Conservation (phyloP, 2,113 vertebrate genomes). For the Sinocyclocheilus rhinocerous region DNA sequence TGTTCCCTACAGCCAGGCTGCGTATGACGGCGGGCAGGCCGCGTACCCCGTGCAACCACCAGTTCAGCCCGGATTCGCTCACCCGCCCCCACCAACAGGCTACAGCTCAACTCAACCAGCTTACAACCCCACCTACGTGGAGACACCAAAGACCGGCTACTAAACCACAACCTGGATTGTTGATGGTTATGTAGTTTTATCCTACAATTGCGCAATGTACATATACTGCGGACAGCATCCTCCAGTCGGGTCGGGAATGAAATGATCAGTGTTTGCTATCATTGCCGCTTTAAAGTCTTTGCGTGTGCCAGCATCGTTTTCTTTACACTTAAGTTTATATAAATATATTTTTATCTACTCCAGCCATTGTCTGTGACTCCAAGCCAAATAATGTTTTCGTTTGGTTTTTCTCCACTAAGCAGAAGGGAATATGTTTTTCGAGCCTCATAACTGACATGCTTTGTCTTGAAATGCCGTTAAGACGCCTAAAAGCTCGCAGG, state of each 20-base stretch:
- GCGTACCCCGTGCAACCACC: slow-evolving; percentile 70
- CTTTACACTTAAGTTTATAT: background rate
- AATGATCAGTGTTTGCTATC: background rate
- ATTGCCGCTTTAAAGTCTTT: too few relatives aligned
- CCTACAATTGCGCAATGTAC: background rate
- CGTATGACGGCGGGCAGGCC: slow-evolving; percentile 63
- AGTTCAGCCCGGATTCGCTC: slow-evolving; percentile 37
- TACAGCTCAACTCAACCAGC: slow-evolving; percentile 76
- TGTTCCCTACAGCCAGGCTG: slow-evolving; percentile 69
- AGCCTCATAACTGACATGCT: too few relatives aligned
- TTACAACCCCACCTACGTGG: slow-evolving; percentile 88
- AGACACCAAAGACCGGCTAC: slow-evolving; percentile 75
- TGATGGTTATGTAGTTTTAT: background rate
- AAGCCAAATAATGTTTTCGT: slow-evolving; percentile 23
- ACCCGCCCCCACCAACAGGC: slow-evolving; percentile 26
- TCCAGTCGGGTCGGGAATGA: background rate
- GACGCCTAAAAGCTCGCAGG: background rate
- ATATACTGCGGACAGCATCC: slow-evolving; percentile 4
- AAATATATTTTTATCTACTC: slow-evolving; percentile 1
- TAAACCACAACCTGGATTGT: slow-evolving; percentile 51
- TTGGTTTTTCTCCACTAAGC: background rate
- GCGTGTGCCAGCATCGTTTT: background rate
- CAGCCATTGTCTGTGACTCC: background rate
- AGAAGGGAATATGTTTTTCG: slow-evolving; percentile 24
- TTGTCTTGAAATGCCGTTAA: background rate